Conservation (phyloP, 2,888 invertebrate genomes). For the Plagodis dolabraria region DNA sequence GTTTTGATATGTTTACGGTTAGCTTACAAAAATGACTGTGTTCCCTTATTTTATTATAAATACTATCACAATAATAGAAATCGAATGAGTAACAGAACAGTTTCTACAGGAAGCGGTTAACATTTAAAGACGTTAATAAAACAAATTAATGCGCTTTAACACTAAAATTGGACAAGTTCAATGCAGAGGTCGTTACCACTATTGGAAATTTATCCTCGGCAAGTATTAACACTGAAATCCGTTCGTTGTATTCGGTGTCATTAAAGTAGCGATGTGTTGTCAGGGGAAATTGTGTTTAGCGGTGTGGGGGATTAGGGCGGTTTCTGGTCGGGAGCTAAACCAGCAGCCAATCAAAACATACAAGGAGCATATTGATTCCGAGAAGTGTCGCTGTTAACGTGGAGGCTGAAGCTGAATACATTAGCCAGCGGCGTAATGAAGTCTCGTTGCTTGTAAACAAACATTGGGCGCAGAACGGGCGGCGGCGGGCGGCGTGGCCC, state of each 20-base stretch:
- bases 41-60: constrained; percentile 14
- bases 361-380: constrained; percentile 85
- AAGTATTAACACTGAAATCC: constrained; percentile 84
- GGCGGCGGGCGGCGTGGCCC: constrained; percentile 50
- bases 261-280: constrained; percentile 63
- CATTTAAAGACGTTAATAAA: constrained; percentile 81
- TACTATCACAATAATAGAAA: constrained; percentile 44
- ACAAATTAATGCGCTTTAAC: constrained; percentile 81
- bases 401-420: constrained; percentile 85
- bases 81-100: constrained; percentile 59
- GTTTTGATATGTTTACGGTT: constrained; percentile 34
- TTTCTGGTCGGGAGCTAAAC: constrained; percentile 55
- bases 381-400: constrained; percentile 85
- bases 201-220: constrained; percentile 81
- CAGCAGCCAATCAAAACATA: constrained; percentile 83
- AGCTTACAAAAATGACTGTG: constrained; percentile 22
- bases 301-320: constrained; percentile 55
- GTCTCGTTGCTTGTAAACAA: constrained; percentile 85
- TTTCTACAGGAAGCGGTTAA: constrained; percentile 76
- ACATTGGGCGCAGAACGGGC: constrained; percentile 62
- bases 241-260: constrained; percentile 83
- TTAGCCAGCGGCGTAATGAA: constrained; percentile 85
- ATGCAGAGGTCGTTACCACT: constrained; percentile 82
- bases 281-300: constrained; percentile 67
- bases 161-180: constrained; percentile 85